phyloP scores from a whole-genome alignment of 2,888 invertebrate species.

The Poecilus cupreus region DNA sequence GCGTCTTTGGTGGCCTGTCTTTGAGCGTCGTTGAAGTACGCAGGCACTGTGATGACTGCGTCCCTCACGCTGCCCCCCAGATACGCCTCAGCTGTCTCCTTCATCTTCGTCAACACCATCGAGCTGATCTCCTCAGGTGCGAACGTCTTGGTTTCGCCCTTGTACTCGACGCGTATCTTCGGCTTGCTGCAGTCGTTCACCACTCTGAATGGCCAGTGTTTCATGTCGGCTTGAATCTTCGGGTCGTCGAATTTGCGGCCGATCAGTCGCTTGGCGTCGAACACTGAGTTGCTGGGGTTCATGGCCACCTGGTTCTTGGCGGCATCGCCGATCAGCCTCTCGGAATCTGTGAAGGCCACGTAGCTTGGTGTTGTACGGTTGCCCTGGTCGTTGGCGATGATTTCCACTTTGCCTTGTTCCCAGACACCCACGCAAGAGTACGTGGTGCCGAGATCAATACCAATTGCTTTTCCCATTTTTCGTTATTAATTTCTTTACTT shows the following conservation, averaged over 20 bases:
- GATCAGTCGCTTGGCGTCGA: constrained; percentile 79
- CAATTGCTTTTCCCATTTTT: constrained; percentile 74
- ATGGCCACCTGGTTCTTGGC: constrained; percentile 81
- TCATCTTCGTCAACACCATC: constrained; percentile 78
- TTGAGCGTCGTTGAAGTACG: constrained; percentile 83
- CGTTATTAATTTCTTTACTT: not conserved
- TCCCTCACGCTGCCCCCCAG: constrained; percentile 79
- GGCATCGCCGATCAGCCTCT: constrained; percentile 80
- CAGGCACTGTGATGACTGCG: constrained; percentile 86
- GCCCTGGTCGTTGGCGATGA: constrained; percentile 92
- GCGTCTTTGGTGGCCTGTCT: constrained; percentile 83
- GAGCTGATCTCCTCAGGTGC: constrained; percentile 83
- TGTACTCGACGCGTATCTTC: constrained; percentile 79
- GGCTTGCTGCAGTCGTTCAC: constrained; percentile 78
- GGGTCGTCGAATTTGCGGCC: constrained; percentile 81
- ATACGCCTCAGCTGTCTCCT: constrained; percentile 83
- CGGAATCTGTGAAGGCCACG: constrained; percentile 81
- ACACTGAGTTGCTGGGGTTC: constrained; percentile 83
- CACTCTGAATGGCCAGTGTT: constrained; percentile 86
- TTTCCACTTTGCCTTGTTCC: constrained; percentile 88
- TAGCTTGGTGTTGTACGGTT: constrained; percentile 90
- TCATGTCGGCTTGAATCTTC: constrained; percentile 83
- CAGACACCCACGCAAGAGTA: constrained; percentile 90
- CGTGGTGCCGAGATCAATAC: constrained; percentile 92
- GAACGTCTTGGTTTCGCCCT: constrained; percentile 79